phyloP scores from a whole-genome alignment of 2,113 vertebrate genomes.

The Azemiops feae region DNA sequence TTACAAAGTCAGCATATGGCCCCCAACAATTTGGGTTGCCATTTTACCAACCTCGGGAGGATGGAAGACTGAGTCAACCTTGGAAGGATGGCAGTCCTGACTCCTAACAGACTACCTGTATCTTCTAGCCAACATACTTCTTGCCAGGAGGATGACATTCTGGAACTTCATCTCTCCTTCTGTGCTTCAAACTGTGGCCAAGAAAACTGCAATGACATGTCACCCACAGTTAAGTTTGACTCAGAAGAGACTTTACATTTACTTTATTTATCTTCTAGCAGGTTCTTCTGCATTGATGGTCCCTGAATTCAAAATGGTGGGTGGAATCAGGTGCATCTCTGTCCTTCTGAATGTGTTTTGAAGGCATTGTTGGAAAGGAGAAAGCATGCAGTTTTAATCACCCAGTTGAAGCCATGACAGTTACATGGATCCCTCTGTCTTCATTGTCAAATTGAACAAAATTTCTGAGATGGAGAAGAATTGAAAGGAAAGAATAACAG shows the following conservation, averaged over 20 bases:
- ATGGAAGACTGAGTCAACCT: no score
- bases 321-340: neutral
- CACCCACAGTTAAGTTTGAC: neutral
- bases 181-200: neutral
- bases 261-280: neutral
- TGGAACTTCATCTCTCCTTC: neutral
- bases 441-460: accelerated
- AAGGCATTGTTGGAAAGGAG: neutral
- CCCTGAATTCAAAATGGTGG: neutral
- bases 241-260: neutral
- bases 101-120: neutral
- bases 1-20: no score
- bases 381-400: neutral
- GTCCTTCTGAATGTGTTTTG: neutral
- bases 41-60: no score
- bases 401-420: neutral
- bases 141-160: neutral
- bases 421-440: neutral
- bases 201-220: neutral
- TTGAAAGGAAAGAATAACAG: no score
- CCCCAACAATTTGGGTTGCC: no score
- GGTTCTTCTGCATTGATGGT: neutral
- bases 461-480: neutral
- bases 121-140: neutral
- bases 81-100: no score